Conservation (phyloP, 2,113 vertebrate genomes). For the Ceyx cyanopectus region DNA sequence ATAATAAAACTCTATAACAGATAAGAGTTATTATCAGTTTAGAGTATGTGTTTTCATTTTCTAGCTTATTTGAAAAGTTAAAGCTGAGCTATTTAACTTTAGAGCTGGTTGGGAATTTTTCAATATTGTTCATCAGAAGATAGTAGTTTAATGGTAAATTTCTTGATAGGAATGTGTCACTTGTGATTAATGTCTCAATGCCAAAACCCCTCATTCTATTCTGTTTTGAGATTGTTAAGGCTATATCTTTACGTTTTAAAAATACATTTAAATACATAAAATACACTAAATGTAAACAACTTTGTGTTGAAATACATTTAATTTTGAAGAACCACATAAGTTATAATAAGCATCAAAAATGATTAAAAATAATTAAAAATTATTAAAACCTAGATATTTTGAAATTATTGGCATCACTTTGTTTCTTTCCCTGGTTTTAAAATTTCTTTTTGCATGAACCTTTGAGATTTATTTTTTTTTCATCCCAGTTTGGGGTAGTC, state of each 20-base stretch:
- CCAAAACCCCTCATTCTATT: background rate
- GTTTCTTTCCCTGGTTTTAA: background rate
- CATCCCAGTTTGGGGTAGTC: background rate
- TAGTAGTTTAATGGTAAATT: background rate
- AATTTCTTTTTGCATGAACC: background rate
- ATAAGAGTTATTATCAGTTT: background rate
- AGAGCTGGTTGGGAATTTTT: background rate
- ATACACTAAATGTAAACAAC: background rate
- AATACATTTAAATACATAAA: background rate
- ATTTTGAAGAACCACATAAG: background rate
- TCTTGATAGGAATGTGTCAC: background rate
- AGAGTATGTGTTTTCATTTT: background rate
- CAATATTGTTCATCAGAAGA: background rate
- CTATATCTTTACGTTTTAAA: background rate
- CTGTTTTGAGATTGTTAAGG: background rate
- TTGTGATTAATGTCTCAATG: background rate
- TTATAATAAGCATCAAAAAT: background rate
- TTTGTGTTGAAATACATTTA: background rate
- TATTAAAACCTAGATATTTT: background rate
- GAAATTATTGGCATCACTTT: background rate
- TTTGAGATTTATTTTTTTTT: background rate
- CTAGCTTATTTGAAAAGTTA: constrained; percentile 1
- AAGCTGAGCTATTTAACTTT: background rate
- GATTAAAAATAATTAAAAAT: background rate
- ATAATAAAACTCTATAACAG: background rate